Evolutionary conservation across 2,888 invertebrate species (phyloP).

Genomic region (Coleophora deauratella): DNA sequence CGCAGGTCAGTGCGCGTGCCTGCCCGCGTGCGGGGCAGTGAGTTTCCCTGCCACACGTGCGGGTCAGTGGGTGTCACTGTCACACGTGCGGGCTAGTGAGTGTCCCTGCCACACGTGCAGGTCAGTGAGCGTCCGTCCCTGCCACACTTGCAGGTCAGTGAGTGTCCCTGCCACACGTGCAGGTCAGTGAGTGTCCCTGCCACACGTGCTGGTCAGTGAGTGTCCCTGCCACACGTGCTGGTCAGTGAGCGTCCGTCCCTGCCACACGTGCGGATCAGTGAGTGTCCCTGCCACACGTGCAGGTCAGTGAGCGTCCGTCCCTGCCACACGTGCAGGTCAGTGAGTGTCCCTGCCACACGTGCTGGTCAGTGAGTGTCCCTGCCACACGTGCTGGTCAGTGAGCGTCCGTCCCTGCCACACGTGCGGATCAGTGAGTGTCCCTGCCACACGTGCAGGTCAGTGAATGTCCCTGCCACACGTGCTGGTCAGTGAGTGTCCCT

Average conservation of each 20-base stretch:
- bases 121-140: slow-evolving; percentile 23
- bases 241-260: slow-evolving; percentile 33
- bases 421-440: too few relatives aligned
- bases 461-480: too few relatives aligned
- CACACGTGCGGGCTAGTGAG: slow-evolving; percentile 39
- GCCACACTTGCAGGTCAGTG: slow-evolving; percentile 40
- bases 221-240: slow-evolving; percentile 51
- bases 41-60: slow-evolving; percentile 45
- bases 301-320: slow-evolving; percentile 48
- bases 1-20: slow-evolving; percentile 32
- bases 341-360: too few relatives aligned
- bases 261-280: slow-evolving; percentile 42
- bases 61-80: slow-evolving; percentile 41
- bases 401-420: too few relatives aligned
- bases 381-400: too few relatives aligned
- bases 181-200: slow-evolving; percentile 48
- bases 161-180: slow-evolving; percentile 40
- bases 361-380: too few relatives aligned
- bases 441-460: too few relatives aligned
- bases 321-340: slow-evolving; percentile 38
- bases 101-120: slow-evolving; percentile 51
- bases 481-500: too few relatives aligned
- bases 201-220: slow-evolving; percentile 41
- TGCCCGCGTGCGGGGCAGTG: too few relatives aligned
- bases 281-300: slow-evolving; percentile 52